Evolutionary conservation across 2,797 vertebrate species (phyloP).

Genomic region (Linurgus olivaceus): DNA sequence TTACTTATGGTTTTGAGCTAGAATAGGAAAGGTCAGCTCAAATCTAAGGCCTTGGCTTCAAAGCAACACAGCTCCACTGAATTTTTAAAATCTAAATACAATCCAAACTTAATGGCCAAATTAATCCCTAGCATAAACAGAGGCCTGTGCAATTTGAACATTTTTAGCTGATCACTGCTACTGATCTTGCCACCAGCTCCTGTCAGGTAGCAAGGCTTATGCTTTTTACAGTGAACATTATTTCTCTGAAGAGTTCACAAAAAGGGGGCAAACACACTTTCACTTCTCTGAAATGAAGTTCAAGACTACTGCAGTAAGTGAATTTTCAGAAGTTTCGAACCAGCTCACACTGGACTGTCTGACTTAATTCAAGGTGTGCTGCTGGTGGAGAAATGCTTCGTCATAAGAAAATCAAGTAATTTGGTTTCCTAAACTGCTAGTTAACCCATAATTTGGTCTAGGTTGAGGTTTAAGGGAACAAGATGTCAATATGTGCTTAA

Average conservation of each 20-base stretch:
- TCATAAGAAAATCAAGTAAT: neutral
- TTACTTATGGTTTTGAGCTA: neutral
- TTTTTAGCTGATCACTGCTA: neutral
- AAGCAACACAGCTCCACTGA: neutral
- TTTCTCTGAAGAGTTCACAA: neutral
- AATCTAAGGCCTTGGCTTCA: neutral
- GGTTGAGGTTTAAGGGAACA: neutral
- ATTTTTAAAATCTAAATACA: neutral
- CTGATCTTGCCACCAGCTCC: neutral
- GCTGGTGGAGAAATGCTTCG: neutral
- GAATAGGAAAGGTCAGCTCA: neutral
- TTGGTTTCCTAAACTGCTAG: neutral
- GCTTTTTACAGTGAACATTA: neutral
- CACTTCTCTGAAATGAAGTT: neutral
- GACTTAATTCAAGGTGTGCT: neutral
- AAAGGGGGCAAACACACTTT: neutral
- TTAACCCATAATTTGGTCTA: neutral
- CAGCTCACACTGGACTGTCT: neutral
- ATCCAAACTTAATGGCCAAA: neutral
- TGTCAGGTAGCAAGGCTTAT: neutral
- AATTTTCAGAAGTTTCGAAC: neutral
- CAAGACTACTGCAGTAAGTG: neutral
- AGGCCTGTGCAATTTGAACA: neutral
- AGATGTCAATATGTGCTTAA: neutral
- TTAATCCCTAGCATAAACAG: neutral